These are phyloP conservation scores for Amiota minor DNA, from an alignment of 2,888 invertebrate genomes.

Conservation along the genomic window DNA sequence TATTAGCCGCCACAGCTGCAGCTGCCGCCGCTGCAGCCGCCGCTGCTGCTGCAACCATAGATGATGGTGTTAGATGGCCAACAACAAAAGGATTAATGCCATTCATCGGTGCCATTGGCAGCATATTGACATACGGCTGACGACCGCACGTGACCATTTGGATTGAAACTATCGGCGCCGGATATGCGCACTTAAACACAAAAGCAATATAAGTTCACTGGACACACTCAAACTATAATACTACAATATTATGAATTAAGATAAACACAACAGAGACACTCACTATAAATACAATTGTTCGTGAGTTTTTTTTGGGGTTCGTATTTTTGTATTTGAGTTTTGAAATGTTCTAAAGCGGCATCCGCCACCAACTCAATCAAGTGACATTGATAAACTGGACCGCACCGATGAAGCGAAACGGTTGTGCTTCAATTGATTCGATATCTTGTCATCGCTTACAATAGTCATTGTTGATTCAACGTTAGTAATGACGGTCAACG, in stretches of 20 bases:
- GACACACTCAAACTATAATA: neutral
- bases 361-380: slow-evolving; percentile 29
- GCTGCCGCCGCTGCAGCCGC: slow-evolving; percentile 50
- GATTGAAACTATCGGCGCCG: slow-evolving; percentile 41
- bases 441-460: neutral
- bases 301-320: neutral
- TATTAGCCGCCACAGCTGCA: slow-evolving; percentile 36
- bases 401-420: slow-evolving; percentile 60
- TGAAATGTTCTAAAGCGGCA: slow-evolving; percentile 4
- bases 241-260: neutral
- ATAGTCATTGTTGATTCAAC: slow-evolving; percentile 11
- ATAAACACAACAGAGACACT: slow-evolving; percentile 1
- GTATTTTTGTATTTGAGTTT: neutral
- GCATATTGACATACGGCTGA: slow-evolving; percentile 78
- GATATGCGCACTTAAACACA: slow-evolving; percentile 20
- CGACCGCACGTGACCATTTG: slow-evolving; percentile 74
- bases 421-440: slow-evolving; percentile 61
- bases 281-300: neutral
- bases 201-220: neutral
- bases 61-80: slow-evolving; percentile 45
- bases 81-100: slow-evolving; percentile 66
- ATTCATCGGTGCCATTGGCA: slow-evolving; percentile 88
- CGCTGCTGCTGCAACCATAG: slow-evolving; percentile 52
- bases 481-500: slow-evolving; percentile 58
- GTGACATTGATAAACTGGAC: slow-evolving; percentile 65